Evolutionary conservation across 1,140 invertebrate species (phyloP).

Genomic region (Batillaria attramentaria): DNA sequence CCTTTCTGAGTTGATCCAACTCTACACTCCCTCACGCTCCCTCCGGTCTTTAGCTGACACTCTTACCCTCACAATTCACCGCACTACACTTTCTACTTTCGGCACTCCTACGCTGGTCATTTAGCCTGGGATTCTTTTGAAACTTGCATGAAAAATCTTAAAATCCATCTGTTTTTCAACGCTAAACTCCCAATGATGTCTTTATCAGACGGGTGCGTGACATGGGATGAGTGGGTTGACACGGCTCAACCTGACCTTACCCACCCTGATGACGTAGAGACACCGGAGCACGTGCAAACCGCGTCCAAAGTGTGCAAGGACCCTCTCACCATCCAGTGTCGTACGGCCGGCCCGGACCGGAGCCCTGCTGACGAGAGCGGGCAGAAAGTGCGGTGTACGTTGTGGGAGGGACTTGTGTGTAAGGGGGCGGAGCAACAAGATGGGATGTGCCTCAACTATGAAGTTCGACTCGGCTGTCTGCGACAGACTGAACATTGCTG

Average conservation of each 20-base stretch:
- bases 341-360: constrained; percentile 46
- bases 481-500: constrained; percentile 51
- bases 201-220: constrained; percentile 52
- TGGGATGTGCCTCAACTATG: constrained; percentile 62
- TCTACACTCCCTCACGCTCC: no score
- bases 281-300: constrained; percentile 42
- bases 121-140: no score
- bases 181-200: no score
- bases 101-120: no score
- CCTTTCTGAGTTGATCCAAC: no score
- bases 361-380: constrained; percentile 36
- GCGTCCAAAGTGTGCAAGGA: constrained; percentile 44
- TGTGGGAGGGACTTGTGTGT: constrained; percentile 82
- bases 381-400: constrained; percentile 82
- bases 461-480: constrained; percentile 64
- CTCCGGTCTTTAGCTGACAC: no score
- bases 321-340: constrained; percentile 62
- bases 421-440: constrained; percentile 58
- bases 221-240: constrained; percentile 55
- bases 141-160: no score
- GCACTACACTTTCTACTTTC: no score
- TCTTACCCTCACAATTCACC: no score
- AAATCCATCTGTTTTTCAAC: no score
- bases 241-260: constrained; percentile 41
- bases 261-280: constrained; percentile 43